These are phyloP conservation scores for Synanthedon tipuliformis DNA, from an alignment of 2,888 invertebrate species.

Conservation along the genomic window DNA sequence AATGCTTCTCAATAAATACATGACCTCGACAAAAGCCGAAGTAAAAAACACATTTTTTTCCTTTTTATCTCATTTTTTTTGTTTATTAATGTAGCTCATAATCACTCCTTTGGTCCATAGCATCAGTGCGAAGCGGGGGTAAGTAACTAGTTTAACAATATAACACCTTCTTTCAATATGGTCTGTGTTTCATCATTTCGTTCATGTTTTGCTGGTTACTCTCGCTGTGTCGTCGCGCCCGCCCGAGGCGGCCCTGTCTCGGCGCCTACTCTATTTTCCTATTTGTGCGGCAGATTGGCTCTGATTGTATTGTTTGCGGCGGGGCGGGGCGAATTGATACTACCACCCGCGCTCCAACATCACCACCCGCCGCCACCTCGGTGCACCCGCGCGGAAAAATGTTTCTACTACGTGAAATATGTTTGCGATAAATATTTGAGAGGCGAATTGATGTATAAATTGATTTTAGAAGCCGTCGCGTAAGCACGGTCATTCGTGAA, in stretches of 20 bases:
- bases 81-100: too few relatives aligned
- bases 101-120: too few relatives aligned
- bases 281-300: slow-evolving; percentile 69
- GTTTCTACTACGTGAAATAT: slow-evolving; percentile 45
- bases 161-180: too few relatives aligned
- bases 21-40: too few relatives aligned
- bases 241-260: slow-evolving; percentile 50
- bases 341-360: slow-evolving; percentile 17
- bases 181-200: too few relatives aligned
- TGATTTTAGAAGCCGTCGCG: background rate
- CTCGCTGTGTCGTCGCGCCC: slow-evolving; percentile 1
- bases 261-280: slow-evolving; percentile 67
- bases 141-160: too few relatives aligned
- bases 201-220: background rate
- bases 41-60: too few relatives aligned
- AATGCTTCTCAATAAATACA: too few relatives aligned
- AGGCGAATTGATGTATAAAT: slow-evolving; percentile 34
- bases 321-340: slow-evolving; percentile 36
- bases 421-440: slow-evolving; percentile 58
- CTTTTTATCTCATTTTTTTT: too few relatives aligned
- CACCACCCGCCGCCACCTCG: slow-evolving; percentile 25
- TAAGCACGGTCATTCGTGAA: background rate
- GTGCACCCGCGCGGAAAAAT: slow-evolving; percentile 40
- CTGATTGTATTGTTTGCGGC: slow-evolving; percentile 68
- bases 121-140: too few relatives aligned